Conservation (phyloP, 1,140 invertebrate species). For the Cyclina sinensis region DNA sequence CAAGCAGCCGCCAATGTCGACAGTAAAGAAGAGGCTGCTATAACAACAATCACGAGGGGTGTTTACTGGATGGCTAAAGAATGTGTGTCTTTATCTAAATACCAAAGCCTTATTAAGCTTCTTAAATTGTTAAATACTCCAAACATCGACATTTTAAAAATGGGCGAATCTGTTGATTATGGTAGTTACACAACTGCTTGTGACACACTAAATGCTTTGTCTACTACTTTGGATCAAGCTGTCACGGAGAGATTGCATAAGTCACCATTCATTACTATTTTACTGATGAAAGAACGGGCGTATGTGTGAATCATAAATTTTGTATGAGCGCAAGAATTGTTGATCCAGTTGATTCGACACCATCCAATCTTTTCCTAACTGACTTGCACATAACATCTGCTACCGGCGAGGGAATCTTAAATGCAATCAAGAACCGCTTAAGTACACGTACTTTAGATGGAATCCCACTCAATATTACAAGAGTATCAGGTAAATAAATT, state of each 20-base stretch:
- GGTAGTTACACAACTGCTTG: conserved; percentile 8
- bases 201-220: conserved; percentile 13
- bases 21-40: conserved; percentile 1
- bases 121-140: neutral
- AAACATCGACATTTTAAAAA: neutral
- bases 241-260: conserved; percentile 10
- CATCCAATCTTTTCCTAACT: conserved; percentile 48
- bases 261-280: conserved; percentile 17
- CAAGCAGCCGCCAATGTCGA: neutral
- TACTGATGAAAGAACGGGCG: conserved; percentile 62
- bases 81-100: conserved; percentile 8
- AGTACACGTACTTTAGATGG: no score
- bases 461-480: no score
- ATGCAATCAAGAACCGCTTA: no score
- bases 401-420: conserved; percentile 34
- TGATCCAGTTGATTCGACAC: conserved; percentile 15
- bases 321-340: conserved; percentile 41
- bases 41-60: neutral
- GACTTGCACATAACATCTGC: conserved; percentile 29
- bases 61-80: conserved; percentile 43
- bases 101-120: conserved; percentile 14
- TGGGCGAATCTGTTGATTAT: neutral
- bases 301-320: conserved; percentile 56
- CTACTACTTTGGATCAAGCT: neutral
- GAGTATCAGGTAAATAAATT: no score